Base-by-base conservation (phyloP, 2,797 vertebrate species). In the Epinephelus awoara region DNA sequence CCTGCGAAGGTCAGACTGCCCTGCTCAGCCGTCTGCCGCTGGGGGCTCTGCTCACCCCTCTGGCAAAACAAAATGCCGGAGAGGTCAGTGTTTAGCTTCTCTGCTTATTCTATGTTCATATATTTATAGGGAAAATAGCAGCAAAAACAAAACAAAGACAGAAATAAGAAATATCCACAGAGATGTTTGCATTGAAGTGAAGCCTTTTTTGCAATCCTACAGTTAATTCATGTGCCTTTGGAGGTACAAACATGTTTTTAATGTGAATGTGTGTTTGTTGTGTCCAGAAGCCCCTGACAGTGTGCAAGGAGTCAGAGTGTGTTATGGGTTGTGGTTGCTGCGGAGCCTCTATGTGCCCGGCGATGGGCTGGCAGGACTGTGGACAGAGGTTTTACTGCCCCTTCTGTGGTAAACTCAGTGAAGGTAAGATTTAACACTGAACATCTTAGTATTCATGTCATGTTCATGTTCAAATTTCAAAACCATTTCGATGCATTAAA, bases 351-450 rank as follows among this genome's bases (percentile, higher is more conserved):
- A 96, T 96, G 95, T 95, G 94, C 67, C 89, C 93, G 1, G 92
- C 91, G 25, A 94, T 96, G 95, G 67, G 84, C 80, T 96, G 96
- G 95, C 94, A 94, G 87, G 96, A 96, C 91, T 95, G 95, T 61
- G 96, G 96, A 17, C 95, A 96, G 83, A 94, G 95, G 75, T 96
- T 96, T 85, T 85, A 89, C 86, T 96, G 96, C 81, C 95, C 95
- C 23, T 96, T 96, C 90, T 96, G 96, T 57, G 94, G 93, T 8
- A 93, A 93, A 80, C 88, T 95, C 68, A 91, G 65, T 12, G 94
- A 96, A 87, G 96, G 96, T 96, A 58, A 73, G 64, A 21, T 7
- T n/a, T 47, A 8, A 40, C 38, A 8, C 6, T 40, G 7, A 40
- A 8, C 10, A 40, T 40, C 23, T 23, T 23, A 23, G 23, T 23